These are phyloP conservation scores for Neopelma chrysocephalum DNA, from an alignment of 2,797 vertebrate genomes.

Conservation along the genomic window DNA sequence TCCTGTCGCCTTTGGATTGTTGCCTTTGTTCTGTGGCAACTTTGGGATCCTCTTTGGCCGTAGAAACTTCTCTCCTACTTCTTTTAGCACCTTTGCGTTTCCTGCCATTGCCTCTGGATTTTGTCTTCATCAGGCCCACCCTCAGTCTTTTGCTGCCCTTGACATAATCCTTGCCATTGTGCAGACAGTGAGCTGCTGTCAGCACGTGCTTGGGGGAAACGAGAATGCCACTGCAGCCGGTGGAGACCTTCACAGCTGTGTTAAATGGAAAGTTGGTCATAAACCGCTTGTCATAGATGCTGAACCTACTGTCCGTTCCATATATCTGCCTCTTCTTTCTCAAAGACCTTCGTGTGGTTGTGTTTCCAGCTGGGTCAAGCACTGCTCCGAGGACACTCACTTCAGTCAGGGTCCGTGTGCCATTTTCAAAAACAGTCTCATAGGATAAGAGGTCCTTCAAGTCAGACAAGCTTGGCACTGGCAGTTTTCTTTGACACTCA, in stretches of 20 bases:
- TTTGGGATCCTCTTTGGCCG: conserved; percentile 54
- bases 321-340: conserved; percentile 91
- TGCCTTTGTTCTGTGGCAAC: conserved; percentile 71
- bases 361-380: conserved; percentile 48
- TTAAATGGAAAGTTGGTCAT: conserved; percentile 92
- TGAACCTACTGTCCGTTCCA: conserved; percentile 93
- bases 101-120: conserved; percentile 78
- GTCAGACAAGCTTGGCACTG: conserved; percentile 80
- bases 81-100: conserved; percentile 63
- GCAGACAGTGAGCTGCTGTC: conserved; percentile 95
- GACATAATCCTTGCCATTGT: conserved; percentile 90
- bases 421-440: conserved; percentile 93
- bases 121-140: conserved; percentile 88
- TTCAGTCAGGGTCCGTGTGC: conserved; percentile 88
- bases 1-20: conserved; percentile 64
- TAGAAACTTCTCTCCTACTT: conserved; percentile 65
- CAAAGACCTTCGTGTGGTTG: neutral
- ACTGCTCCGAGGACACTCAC: conserved; percentile 73
- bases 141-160: conserved; percentile 87
- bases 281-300: conserved; percentile 89
- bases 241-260: conserved; percentile 94
- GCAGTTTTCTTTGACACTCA: conserved; percentile 86
- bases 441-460: conserved; percentile 91
- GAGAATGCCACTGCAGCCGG: conserved; percentile 92
- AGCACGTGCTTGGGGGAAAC: conserved; percentile 91